Percentiles rank a stretch among this genome's conserved stretches.
phyloP scores from a whole-genome alignment of 2,888 invertebrate genomes.

The Machimus rusticus region DNA sequence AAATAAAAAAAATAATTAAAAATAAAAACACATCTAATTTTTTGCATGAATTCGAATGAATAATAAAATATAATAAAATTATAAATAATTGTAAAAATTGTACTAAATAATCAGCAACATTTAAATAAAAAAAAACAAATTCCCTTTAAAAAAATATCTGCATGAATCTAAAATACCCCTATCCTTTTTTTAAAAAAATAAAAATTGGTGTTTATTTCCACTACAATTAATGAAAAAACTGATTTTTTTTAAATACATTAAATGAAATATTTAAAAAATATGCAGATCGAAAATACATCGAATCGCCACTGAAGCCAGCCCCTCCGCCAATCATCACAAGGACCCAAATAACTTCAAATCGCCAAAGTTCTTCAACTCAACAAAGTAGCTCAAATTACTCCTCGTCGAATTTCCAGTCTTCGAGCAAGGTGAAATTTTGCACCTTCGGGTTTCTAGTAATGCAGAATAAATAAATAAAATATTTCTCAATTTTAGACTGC shows the following conservation, averaged over 20 bases:
- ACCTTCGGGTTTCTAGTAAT: neutral
- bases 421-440: slow-evolving; percentile 51
- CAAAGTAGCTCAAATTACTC: slow-evolving; percentile 49
- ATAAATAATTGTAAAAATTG: neutral
- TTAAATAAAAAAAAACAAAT: neutral
- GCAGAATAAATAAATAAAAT: too few species aligned
- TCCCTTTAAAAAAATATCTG: neutral
- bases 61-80: neutral
- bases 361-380: slow-evolving; percentile 43
- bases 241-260: too few species aligned
- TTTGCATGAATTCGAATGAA: neutral
- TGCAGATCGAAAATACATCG: slow-evolving; percentile 80
- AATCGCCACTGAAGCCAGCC: slow-evolving; percentile 80
- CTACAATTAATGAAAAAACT: neutral
- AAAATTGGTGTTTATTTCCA: neutral
- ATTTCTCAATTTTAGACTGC: slow-evolving; percentile 47
- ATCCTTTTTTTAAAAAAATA: neutral
- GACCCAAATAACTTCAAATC: slow-evolving; percentile 64
- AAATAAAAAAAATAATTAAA: neutral
- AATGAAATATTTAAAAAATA: neutral
- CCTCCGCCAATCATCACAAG: slow-evolving; percentile 74
- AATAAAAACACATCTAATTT: neutral
- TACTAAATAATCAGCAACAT: neutral
- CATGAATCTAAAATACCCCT: neutral
- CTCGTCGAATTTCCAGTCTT: slow-evolving; percentile 45